These are phyloP conservation scores for Sebastes vulpes DNA, from an alignment of 2,797 vertebrate genomes.

Conservation along the genomic window DNA sequence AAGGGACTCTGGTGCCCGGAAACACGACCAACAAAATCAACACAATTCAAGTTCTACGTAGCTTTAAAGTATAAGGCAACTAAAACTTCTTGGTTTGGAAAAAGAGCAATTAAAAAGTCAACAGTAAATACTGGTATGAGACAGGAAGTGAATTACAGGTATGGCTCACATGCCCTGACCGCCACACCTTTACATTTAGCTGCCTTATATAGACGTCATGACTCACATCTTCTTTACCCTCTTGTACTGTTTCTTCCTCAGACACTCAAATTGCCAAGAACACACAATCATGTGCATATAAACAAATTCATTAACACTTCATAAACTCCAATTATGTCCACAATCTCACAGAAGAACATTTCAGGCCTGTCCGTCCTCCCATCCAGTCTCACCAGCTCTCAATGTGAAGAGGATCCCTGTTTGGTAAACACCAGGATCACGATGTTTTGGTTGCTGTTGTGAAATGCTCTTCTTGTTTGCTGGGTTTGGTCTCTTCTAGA, in stretches of 20 bases:
- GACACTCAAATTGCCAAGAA: neutral
- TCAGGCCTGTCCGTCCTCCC: neutral
- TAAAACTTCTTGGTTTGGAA: no score
- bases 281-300: neutral
- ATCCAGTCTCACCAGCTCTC: neutral
- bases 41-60: no score
- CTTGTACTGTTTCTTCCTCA: neutral
- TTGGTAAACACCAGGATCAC: constrained; percentile 39
- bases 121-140: no score
- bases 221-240: neutral
- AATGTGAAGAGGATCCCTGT: constrained; percentile 21
- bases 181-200: neutral
- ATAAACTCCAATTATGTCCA: neutral
- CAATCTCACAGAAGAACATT: neutral
- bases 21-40: no score
- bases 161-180: neutral
- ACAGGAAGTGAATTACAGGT: no score
- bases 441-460: constrained; percentile 4
- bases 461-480: constrained; percentile 6
- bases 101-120: no score
- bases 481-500: neutral
- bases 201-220: neutral
- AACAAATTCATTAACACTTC: neutral
- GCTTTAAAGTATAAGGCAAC: no score
- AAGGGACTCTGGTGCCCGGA: no score